phyloP scores from a whole-genome alignment of 2,797 vertebrate species.

The Pseudocheirus occidentalis region DNA sequence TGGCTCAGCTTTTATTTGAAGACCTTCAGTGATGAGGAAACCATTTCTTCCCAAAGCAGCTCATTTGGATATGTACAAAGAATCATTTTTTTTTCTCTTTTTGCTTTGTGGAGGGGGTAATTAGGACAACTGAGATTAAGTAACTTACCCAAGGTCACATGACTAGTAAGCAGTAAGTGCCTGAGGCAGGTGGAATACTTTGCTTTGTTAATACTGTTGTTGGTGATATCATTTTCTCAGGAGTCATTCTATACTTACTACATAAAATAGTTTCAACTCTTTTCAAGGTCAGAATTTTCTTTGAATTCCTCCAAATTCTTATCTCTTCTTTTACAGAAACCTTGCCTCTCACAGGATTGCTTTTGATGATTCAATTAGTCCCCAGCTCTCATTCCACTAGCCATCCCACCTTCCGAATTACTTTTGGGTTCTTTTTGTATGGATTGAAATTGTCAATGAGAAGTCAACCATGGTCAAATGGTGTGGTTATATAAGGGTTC shows the following conservation, averaged over 20 bases:
- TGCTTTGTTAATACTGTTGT: background rate
- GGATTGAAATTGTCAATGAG: background rate
- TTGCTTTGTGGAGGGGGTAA: too few relatives aligned
- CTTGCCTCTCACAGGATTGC: background rate
- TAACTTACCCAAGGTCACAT: too few relatives aligned
- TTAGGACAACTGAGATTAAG: too few relatives aligned
- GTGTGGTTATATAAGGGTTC: background rate
- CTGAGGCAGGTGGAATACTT: too few relatives aligned
- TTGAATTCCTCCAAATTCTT: background rate
- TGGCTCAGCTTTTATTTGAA: background rate
- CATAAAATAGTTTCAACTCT: background rate
- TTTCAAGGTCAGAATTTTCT: background rate
- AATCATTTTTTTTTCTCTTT: background rate
- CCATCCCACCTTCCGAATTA: background rate
- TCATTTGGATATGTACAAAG: background rate
- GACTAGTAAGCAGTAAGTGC: too few relatives aligned
- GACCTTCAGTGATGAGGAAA: background rate
- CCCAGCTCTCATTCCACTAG: background rate
- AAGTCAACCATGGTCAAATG: background rate
- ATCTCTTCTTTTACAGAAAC: background rate
- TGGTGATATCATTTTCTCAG: background rate
- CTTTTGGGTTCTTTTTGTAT: background rate
- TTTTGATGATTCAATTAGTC: conserved; percentile 1
- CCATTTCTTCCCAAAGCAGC: background rate
- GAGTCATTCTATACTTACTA: too few relatives aligned